Evolutionary conservation across 1,140 invertebrate genomes (phyloP).

Genomic region (Dolichoris vasculosae): DNA sequence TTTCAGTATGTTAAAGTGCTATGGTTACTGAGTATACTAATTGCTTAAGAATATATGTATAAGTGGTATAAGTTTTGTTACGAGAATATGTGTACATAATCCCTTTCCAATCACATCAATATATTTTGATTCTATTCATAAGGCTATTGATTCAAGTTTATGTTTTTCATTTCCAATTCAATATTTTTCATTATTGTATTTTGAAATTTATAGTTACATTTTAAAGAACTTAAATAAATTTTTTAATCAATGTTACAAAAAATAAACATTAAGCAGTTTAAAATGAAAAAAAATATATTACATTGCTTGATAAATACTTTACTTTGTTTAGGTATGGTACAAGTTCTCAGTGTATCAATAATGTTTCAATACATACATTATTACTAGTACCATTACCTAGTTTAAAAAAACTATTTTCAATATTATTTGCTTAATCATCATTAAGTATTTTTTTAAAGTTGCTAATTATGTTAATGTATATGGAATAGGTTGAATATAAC

Average conservation of each 20-base stretch:
- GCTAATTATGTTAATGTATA: constrained; percentile 40
- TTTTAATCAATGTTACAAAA: constrained; percentile 46
- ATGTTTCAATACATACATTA: too few species aligned
- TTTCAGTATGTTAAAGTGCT: constrained; percentile 20
- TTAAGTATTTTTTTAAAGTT: constrained; percentile 33
- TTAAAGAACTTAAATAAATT: constrained; percentile 40
- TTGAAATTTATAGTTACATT: constrained; percentile 22
- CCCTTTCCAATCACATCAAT: constrained; percentile 19
- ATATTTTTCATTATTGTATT: constrained; percentile 12
- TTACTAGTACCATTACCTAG: background rate
- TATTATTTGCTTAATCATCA: constrained; percentile 32
- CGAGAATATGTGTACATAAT: constrained; percentile 50
- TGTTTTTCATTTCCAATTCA: background rate
- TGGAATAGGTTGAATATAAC: constrained; percentile 25
- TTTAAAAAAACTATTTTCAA: constrained; percentile 15
- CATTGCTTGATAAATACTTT: constrained; percentile 4
- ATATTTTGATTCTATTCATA: constrained; percentile 17
- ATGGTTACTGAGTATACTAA: constrained; percentile 31
- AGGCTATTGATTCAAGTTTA: background rate
- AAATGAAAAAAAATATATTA: constrained; percentile 34
- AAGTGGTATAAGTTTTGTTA: constrained; percentile 47
- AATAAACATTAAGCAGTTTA: constrained; percentile 23
- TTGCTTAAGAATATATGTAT: constrained; percentile 33
- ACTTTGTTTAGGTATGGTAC: background rate
- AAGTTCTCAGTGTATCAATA: background rate